Base-by-base conservation (phyloP, 2,797 vertebrate species). In the Periophthalmus magnuspinnatus region DNA sequence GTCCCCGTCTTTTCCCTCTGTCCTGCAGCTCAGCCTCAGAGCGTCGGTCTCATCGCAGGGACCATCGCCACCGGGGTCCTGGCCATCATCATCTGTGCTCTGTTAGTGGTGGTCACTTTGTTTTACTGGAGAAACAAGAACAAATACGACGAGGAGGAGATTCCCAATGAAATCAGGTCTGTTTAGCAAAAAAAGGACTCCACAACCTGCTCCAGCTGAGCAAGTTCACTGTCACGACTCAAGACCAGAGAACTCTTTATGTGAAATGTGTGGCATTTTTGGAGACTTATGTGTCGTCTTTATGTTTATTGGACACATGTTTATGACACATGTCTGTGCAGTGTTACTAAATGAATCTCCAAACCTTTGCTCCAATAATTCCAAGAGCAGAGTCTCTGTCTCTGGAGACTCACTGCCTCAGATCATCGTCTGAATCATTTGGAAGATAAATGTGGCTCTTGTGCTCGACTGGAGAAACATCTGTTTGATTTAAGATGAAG, bases 131-230 rank as follows among this genome's bases (percentile, higher is more conserved):
- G 93, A 92, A 98, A 95, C 87, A 99, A 96, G 92, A 96, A 97
- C 88, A 97, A 95, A 86, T 98, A 98, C 38, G 97, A 99, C 1
- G 97, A 99, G 38, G 98, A 99, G 62, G 98, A 99, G 73, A 97
- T 99, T 78, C 97, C 98, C 67, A 99, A 99, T 68, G 98, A 99
- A 88, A 99, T 99, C 95, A 97, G 97, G 98, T 99, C 16, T 50
- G 63, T 48, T n/a, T 3, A 38, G 9, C 32, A 41, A 21, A 59
- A 58, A 58, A 17, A 32, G 0, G 0, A 11, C 52, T 52, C 19
- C 50, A 52, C 6, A n/a, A 22, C 21, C 21, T 10, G 8, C 7
- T 22, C 52, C 22, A 55, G n/a, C 3, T 22, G 2, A 22, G 7
- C 21, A 55, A n/a, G 50, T 54, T 54, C 3, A 9, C 21, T 13